A percentile compares a stretch with the other conserved stretches of the same genome.
phyloP scores from a whole-genome alignment of 1,140 invertebrate species.

The Batillaria attramentaria region DNA sequence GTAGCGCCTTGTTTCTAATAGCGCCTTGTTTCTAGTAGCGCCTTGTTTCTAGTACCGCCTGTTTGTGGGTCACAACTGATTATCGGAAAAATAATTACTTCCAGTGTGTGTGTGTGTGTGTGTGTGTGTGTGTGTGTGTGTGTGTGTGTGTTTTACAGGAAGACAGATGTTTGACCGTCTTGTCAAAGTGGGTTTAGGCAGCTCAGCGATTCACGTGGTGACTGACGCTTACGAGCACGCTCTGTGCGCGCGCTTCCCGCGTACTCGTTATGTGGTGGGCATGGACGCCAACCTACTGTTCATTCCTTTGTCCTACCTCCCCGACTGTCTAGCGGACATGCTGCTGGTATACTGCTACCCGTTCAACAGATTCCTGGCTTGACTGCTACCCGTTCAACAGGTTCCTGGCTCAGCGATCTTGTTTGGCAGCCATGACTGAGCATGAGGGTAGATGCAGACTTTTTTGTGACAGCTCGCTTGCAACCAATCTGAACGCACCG shows the following conservation, averaged over 20 bases:
- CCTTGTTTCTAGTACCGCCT: too few relatives aligned
- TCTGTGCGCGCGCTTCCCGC: conserved; percentile 54
- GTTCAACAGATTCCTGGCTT: not conserved
- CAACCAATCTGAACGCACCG: too few relatives aligned
- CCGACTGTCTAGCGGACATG: conserved; percentile 35
- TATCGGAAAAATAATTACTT: too few relatives aligned
- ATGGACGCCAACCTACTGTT: conserved; percentile 59
- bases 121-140: not conserved
- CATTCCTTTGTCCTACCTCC: conserved; percentile 48
- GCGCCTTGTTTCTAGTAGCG: too few relatives aligned
- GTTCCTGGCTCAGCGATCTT: too few relatives aligned
- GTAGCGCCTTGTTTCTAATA: too few relatives aligned
- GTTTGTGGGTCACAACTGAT: too few relatives aligned
- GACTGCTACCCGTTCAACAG: not conserved
- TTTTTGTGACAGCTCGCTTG: not conserved
- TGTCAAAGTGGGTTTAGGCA: too few relatives aligned
- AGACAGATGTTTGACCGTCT: not conserved
- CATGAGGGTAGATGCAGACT: not conserved
- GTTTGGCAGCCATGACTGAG: too few relatives aligned
- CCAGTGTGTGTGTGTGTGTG: conserved; percentile 18
- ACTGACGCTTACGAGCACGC: conserved; percentile 65
- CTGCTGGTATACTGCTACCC: not conserved
- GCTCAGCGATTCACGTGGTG: conserved; percentile 38
- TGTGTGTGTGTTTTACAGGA: not conserved
- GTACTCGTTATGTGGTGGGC: conserved; percentile 57